A percentile compares a stretch with the other conserved stretches of the same genome.
phyloP scores from a whole-genome alignment of 2,113 vertebrate genomes.

The Bucco capensis region DNA sequence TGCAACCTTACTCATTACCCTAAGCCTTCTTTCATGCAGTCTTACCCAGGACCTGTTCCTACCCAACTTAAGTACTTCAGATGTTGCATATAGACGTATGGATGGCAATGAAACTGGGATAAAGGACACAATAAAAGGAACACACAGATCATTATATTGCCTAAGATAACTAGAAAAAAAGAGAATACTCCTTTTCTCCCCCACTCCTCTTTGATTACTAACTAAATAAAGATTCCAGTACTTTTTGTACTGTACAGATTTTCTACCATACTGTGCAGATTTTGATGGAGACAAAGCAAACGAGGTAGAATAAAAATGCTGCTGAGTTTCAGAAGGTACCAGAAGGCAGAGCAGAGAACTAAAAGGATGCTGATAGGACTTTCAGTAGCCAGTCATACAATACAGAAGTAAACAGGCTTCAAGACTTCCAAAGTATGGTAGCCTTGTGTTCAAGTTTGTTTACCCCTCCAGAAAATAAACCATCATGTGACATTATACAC shows the following conservation, averaged over 20 bases:
- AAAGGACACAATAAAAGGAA: background rate
- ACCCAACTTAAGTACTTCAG: background rate
- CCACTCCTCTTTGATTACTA: background rate
- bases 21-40: background rate
- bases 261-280: background rate
- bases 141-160: background rate
- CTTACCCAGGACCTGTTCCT: background rate
- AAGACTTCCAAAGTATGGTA: background rate
- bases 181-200: background rate
- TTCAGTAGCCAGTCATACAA: background rate
- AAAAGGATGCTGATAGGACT: background rate
- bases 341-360: background rate
- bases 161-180: background rate
- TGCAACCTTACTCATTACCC: background rate
- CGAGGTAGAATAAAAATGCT: background rate
- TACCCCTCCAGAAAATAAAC: background rate
- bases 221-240: background rate
- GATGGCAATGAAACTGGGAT: background rate
- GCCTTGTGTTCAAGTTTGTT: background rate
- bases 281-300: background rate
- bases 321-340: background rate
- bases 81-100: rapidly evolving
- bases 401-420: background rate
- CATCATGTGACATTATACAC: background rate
- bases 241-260: background rate